Evolutionary conservation across 2,113 vertebrate species (phyloP), one percentile per base, ranked within the genome.

Genomic region (Azemiops feae): DNA sequence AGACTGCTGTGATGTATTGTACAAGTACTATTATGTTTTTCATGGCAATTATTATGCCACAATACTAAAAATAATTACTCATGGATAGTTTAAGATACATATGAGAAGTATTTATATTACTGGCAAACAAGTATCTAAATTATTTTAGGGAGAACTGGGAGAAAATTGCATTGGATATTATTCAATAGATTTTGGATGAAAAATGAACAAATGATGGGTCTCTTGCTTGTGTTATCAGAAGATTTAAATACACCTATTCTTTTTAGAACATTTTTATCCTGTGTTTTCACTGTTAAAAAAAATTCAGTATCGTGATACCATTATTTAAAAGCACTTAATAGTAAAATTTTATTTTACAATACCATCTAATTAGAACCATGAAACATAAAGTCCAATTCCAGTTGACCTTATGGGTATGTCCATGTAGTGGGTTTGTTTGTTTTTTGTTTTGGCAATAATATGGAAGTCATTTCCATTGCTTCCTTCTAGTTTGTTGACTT

Each of bases 1-100:
- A 54, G 52, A 88, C 60, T 8, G 3, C 91, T 93, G 91, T 94
- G 96, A 89, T 93, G 34, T 95, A 90, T 69, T 93, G 7, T 81
- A 88, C 55, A 0, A 0, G 0, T 14, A 89, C 2, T 88, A 2
- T 91, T 87, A n/a, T 55, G 47, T 89, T 87, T 30, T 30, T 91
- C 89, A 93, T 93, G 91, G 92, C 91, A 96, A 94, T 55, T 55
- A 85, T 45, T 69, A 85, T 47, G 30, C 11, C 30, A 39, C 8
- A 53, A 30, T 85, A 53, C 53, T 93, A 86, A 39, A 94, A 50
- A 50, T 5, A 85, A 7, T 60, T 0, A 0, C 27, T 86, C 54
- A 12, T 9, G 1, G 85, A 87, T 89, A 91, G 93, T n/a, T 27
- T 2, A 27, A 5, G 1, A 45, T 92, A 5, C 7, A 43, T 81